A percentile compares a stretch with the other conserved stretches of the same genome.
These are phyloP conservation scores for Aplodontia rufa DNA, from an alignment of 2,113 vertebrate genomes.

Conservation along the genomic window DNA sequence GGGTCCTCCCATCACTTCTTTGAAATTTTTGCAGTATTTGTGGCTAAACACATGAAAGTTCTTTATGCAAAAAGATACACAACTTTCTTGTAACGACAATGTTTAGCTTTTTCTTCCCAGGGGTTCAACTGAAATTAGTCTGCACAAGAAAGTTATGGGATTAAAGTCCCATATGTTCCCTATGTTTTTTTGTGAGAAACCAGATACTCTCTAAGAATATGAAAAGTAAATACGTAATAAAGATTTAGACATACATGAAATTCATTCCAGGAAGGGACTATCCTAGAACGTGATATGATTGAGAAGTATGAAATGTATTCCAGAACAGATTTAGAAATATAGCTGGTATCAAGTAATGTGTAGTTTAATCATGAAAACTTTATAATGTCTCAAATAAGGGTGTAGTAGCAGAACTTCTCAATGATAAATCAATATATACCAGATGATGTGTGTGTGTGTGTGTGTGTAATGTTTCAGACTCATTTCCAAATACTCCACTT, in stretches of 20 bases:
- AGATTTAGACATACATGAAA: neutral
- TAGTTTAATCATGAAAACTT: neutral
- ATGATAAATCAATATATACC: neutral
- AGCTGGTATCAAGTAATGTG: neutral
- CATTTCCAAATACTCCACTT: neutral
- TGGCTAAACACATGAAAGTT: neutral
- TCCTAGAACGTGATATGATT: neutral
- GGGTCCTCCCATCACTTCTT: neutral
- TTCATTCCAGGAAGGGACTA: neutral
- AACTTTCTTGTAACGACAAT: neutral
- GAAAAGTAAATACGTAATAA: neutral
- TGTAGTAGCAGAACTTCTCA: neutral
- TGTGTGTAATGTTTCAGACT: neutral
- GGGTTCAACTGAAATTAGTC: neutral
- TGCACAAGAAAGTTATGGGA: neutral
- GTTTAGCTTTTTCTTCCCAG: neutral
- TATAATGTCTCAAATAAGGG: neutral
- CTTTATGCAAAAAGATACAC: neutral
- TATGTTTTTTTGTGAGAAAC: neutral
- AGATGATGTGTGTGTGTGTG: no score
- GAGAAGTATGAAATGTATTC: neutral
- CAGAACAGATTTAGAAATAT: neutral
- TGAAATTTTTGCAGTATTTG: neutral
- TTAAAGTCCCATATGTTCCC: neutral
- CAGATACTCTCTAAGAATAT: neutral